Conservation (phyloP, 2,113 vertebrate genomes). For the Collichthys lucidus region DNA sequence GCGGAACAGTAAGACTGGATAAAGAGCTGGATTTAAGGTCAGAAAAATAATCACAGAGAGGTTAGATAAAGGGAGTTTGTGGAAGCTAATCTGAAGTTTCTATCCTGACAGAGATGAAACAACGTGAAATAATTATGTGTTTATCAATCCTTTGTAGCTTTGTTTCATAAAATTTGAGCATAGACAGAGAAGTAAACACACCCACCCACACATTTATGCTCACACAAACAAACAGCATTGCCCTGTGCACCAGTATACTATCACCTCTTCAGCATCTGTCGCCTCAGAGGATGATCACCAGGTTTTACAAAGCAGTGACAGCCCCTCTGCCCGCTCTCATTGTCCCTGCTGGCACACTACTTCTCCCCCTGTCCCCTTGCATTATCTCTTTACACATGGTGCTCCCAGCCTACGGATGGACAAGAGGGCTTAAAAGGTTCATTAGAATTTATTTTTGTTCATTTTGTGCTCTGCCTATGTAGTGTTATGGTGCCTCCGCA, state of each 20-base stretch:
- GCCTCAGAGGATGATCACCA: conserved; percentile 65
- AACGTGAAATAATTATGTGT: not conserved
- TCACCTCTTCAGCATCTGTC: conserved; percentile 75
- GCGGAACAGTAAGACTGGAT: conserved; percentile 5
- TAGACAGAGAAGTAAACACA: conserved; percentile 17
- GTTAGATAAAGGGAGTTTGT: conserved; percentile 23
- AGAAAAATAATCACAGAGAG: conserved; percentile 32
- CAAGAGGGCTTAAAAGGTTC: conserved; percentile 78
- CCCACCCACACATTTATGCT: conserved; percentile 1
- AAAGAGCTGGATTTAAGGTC: conserved; percentile 38
- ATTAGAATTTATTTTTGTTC: conserved; percentile 83
- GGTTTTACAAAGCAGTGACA: conserved; percentile 70
- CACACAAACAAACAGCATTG: conserved; percentile 38
- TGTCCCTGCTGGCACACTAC: conserved; percentile 71
- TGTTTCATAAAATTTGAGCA: conserved; percentile 5
- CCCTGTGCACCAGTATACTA: conserved; percentile 39
- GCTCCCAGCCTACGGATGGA: conserved; percentile 60
- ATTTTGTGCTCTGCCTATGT: conserved; percentile 71
- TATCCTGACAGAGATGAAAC: conserved; percentile 20
- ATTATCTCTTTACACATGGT: conserved; percentile 73
- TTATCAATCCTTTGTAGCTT: conserved; percentile 15
- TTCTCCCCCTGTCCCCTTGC: conserved; percentile 76
- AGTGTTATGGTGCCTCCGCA: conserved; percentile 55
- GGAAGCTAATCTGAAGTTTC: conserved; percentile 27
- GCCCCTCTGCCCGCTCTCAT: conserved; percentile 52